Evolutionary conservation across 2,888 invertebrate species (phyloP).

Genomic region (Idaea biselata): DNA sequence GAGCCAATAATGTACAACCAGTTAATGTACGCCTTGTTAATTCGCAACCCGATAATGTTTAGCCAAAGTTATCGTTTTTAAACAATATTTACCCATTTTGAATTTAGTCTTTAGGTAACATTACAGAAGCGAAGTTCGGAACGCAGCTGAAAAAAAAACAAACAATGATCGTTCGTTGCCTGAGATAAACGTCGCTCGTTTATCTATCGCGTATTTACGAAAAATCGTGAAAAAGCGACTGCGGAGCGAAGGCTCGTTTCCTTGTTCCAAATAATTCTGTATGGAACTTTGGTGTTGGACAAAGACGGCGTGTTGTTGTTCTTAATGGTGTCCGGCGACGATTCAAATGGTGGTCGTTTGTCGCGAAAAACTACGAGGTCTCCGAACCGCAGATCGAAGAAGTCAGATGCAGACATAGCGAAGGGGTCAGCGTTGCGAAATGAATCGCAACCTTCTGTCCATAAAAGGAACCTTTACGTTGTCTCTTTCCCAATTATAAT

Average conservation of each 20-base stretch:
- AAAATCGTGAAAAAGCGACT: conserved; percentile 37
- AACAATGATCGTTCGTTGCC: neutral
- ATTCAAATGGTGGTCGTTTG: conserved; percentile 82
- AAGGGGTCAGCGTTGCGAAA: conserved; percentile 82
- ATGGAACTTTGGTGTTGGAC: conserved; percentile 70
- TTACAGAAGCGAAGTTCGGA: too few species aligned
- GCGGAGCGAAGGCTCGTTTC: conserved; percentile 42
- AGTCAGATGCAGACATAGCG: conserved; percentile 82
- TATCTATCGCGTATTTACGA: conserved; percentile 16
- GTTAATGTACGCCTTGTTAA: too few species aligned
- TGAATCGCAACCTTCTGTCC: conserved; percentile 86
- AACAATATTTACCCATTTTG: too few species aligned
- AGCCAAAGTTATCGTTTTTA: too few species aligned
- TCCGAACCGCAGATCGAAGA: conserved; percentile 83
- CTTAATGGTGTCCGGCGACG: conserved; percentile 81
- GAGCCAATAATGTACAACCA: too few species aligned
- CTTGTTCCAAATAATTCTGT: conserved; percentile 60
- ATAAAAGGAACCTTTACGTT: conserved; percentile 92
- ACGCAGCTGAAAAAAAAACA: neutral
- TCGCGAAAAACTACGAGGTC: conserved; percentile 85
- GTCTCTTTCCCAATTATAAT: conserved; percentile 94
- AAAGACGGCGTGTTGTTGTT: conserved; percentile 62
- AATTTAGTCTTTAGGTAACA: too few species aligned
- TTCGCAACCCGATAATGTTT: too few species aligned
- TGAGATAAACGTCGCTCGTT: conserved; percentile 14